These are phyloP conservation scores for Gadopsis marmoratus DNA, from an alignment of 2,797 vertebrate species.

Conservation along the genomic window DNA sequence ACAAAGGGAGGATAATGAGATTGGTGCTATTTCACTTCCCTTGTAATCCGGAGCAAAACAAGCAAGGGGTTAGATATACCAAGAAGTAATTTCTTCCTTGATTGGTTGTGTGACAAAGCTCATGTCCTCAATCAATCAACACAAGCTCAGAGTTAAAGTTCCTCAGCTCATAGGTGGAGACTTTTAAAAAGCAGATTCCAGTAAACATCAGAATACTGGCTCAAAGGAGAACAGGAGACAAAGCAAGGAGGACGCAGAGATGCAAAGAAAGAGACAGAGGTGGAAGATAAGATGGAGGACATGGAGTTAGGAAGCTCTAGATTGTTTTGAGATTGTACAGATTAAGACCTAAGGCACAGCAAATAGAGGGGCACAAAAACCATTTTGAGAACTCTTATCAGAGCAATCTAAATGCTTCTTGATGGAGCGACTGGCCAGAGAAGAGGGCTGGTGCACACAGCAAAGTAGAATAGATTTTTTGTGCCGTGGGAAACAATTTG, in stretches of 20 bases:
- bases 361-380: slow-evolving; percentile 41
- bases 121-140: slow-evolving; percentile 40
- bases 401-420: slow-evolving; percentile 39
- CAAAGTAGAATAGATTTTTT: slow-evolving; percentile 20
- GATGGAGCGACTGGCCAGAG: slow-evolving; percentile 29
- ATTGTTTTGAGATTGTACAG: slow-evolving; percentile 55
- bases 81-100: slow-evolving; percentile 47
- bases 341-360: slow-evolving; percentile 35
- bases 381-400: slow-evolving; percentile 34
- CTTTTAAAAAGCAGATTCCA: slow-evolving; percentile 6
- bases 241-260: slow-evolving; percentile 10
- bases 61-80: slow-evolving; percentile 38
- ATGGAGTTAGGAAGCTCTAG: slow-evolving; percentile 13
- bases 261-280: slow-evolving; percentile 19
- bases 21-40: slow-evolving; percentile 44
- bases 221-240: slow-evolving; percentile 4
- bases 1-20: slow-evolving; percentile 56
- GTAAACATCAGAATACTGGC: slow-evolving; percentile 11
- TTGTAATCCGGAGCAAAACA: slow-evolving; percentile 53
- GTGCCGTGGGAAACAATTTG: slow-evolving; percentile 18
- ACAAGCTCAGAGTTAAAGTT: slow-evolving; percentile 21
- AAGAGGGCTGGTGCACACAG: slow-evolving; percentile 9
- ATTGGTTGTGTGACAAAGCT: slow-evolving; percentile 27
- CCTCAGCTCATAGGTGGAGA: slow-evolving; percentile 6
- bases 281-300: slow-evolving; percentile 36